Evolutionary conservation across 2,888 invertebrate genomes (phyloP).

Genomic region (Ganaspis brasiliensis): DNA sequence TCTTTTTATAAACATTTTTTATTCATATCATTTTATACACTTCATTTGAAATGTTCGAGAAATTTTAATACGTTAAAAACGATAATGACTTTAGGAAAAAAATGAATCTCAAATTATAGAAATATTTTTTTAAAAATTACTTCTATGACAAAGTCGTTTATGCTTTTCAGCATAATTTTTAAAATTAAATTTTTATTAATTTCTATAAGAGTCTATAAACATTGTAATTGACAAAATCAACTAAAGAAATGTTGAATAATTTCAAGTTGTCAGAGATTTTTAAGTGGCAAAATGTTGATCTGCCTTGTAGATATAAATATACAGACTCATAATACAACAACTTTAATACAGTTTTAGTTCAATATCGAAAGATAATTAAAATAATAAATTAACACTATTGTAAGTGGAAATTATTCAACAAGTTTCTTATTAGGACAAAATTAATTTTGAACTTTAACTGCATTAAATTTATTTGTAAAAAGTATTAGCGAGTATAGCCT

Average conservation of each 20-base stretch:
- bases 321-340: background rate
- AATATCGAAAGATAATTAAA: background rate
- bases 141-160: background rate
- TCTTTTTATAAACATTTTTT: background rate
- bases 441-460: background rate
- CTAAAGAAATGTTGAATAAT: background rate
- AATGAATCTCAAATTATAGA: background rate
- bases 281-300: background rate
- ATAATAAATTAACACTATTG: background rate
- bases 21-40: background rate
- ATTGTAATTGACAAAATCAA: background rate
- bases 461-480: background rate
- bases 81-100: background rate
- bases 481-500: background rate
- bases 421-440: too few relatives aligned
- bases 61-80: too few relatives aligned
- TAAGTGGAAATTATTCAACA: background rate
- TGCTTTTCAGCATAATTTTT: background rate
- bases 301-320: constrained; percentile 16
- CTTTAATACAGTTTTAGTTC: constrained; percentile 2
- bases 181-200: too few relatives aligned
- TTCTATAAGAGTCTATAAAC: too few relatives aligned
- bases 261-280: background rate
- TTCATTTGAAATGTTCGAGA: background rate
- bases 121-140: background rate